Percentiles rank a stretch among this genome's conserved stretches.
Evolutionary conservation across 53 echinoderm and acorn worm genomes (phyloP).

Genomic region (Temnopleurus reevesii): DNA sequence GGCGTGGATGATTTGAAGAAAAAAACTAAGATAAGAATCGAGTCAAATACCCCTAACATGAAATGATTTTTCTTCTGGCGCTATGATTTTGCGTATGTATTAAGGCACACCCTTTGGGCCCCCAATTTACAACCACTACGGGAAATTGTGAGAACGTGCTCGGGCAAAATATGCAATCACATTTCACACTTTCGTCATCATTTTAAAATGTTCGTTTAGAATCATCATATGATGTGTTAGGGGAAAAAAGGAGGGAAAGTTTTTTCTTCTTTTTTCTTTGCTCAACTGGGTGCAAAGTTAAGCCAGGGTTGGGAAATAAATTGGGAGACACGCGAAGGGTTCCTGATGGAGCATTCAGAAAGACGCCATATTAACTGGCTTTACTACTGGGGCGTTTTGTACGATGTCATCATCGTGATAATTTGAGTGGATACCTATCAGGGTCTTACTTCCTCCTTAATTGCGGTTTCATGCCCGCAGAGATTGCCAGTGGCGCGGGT

Average conservation of each 20-base stretch:
- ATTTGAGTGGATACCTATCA: constrained; percentile 59
- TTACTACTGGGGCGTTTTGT: constrained; percentile 50
- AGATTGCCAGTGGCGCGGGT: constrained; percentile 56
- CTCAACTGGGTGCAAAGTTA: background rate
- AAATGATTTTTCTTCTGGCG: background rate
- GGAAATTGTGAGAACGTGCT: constrained; percentile 48
- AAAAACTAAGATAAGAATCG: background rate
- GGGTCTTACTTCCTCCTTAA: constrained; percentile 46
- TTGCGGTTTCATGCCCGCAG: constrained; percentile 49
- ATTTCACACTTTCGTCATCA: constrained; percentile 56
- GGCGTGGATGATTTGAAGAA: background rate
- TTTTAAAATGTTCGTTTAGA: constrained; percentile 58
- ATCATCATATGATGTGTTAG: background rate
- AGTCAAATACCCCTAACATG: background rate
- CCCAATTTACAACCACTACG: constrained; percentile 9
- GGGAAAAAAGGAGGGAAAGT: background rate
- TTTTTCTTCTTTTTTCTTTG: background rate
- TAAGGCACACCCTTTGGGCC: constrained; percentile 2
- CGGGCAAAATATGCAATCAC: constrained; percentile 58
- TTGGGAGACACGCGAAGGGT: constrained; percentile 33
- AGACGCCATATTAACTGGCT: constrained; percentile 44
- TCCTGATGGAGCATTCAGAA: constrained; percentile 23
- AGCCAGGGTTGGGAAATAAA: constrained; percentile 29
- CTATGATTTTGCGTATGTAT: background rate
- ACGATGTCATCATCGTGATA: constrained; percentile 44